Conservation (phyloP, 2,888 invertebrate species). For the Lasioglossum morio region DNA sequence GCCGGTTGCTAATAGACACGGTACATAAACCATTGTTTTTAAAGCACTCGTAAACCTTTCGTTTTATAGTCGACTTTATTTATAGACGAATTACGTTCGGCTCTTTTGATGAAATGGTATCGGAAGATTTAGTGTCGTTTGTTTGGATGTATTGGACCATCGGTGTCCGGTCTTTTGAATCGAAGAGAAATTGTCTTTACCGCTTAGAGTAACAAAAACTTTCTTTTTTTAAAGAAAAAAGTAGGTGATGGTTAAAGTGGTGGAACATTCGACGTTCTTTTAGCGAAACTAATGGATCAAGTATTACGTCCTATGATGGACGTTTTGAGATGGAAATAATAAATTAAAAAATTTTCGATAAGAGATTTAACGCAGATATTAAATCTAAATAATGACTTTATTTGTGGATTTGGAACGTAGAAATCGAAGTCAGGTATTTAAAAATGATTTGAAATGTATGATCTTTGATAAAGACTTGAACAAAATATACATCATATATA, state of each 20-base stretch:
- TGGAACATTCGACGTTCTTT: neutral
- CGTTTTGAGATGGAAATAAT: no score
- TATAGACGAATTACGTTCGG: neutral
- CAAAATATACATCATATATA: no score
- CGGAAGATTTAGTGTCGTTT: neutral
- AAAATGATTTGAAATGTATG: no score
- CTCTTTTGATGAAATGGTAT: neutral
- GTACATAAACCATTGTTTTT: slow-evolving; percentile 2
- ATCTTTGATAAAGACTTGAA: no score
- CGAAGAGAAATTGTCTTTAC: neutral
- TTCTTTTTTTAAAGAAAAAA: neutral
- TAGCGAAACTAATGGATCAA: neutral
- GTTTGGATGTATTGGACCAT: neutral
- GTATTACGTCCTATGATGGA: no score
- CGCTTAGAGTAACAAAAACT: neutral
- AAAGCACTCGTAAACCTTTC: neutral
- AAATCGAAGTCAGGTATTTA: no score
- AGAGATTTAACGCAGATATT: no score
- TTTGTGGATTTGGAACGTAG: no score
- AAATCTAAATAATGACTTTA: no score
- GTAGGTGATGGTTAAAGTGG: neutral
- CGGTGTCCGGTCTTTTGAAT: neutral
- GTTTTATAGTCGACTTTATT: neutral
- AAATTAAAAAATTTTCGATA: no score
- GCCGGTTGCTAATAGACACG: neutral